phyloP scores from a whole-genome alignment of 2,888 invertebrate genomes.

The Cerastoderma edule region DNA sequence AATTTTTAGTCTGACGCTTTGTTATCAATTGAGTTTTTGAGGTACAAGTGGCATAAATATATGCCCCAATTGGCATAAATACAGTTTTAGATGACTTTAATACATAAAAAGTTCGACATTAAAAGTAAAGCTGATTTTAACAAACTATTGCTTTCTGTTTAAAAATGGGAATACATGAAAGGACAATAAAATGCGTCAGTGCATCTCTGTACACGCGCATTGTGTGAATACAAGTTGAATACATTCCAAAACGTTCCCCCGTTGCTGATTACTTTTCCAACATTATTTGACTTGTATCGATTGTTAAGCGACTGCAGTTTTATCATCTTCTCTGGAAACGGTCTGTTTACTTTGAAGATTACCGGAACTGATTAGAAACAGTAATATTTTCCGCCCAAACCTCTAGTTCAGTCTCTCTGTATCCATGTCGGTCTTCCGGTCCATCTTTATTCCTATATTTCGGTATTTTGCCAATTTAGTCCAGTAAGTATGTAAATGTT shows the following conservation, averaged over 20 bases:
- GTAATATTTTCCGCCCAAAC: neutral
- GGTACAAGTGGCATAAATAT: too few relatives aligned
- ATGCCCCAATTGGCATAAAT: too few relatives aligned
- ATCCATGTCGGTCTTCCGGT: neutral
- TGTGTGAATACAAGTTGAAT: too few relatives aligned
- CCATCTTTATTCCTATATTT: neutral
- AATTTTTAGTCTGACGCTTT: too few relatives aligned
- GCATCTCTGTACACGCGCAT: too few relatives aligned
- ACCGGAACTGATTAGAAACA: conserved; percentile 2
- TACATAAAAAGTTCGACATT: neutral
- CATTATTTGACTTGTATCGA: conserved; percentile 12
- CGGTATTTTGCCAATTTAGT: neutral
- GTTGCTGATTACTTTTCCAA: conserved; percentile 11
- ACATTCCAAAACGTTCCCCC: neutral
- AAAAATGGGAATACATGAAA: too few relatives aligned
- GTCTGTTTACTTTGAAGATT: conserved; percentile 26
- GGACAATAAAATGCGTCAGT: too few relatives aligned
- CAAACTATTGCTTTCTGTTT: too few relatives aligned
- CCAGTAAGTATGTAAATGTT: neutral
- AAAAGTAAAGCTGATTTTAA: conserved; percentile 1
- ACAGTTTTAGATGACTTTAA: too few relatives aligned
- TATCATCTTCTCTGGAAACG: neutral
- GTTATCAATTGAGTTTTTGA: too few relatives aligned
- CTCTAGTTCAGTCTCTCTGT: neutral
- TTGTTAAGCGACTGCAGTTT: conserved; percentile 8